A percentile compares a stretch with the other conserved stretches of the same genome.
Conservation (phyloP, 2,888 invertebrate genomes). For the Lysandra bellargus region DNA sequence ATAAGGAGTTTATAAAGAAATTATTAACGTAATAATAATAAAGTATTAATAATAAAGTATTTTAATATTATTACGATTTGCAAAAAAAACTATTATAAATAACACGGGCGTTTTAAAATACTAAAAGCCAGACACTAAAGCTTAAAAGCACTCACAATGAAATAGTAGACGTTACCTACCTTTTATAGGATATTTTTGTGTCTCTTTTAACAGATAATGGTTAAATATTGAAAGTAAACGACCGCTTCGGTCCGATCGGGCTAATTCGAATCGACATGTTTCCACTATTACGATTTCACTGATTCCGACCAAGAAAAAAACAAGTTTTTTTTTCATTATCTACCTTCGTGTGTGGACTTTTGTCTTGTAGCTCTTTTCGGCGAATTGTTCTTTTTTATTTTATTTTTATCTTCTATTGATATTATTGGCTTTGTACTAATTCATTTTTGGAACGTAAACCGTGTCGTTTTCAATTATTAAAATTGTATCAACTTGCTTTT, state of each 20-base stretch:
- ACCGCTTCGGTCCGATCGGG: slow-evolving; percentile 49
- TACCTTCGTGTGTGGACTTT: slow-evolving; percentile 47
- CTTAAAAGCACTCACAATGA: slow-evolving; percentile 1
- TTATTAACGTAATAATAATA: background rate
- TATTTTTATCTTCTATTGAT: background rate
- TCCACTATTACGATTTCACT: slow-evolving; percentile 73
- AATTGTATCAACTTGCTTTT: too few species aligned
- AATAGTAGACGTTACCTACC: background rate
- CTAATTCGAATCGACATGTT: slow-evolving; percentile 76
- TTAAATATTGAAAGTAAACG: slow-evolving; percentile 43
- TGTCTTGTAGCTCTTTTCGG: slow-evolving; percentile 35
- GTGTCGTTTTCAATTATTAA: background rate
- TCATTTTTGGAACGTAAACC: background rate
- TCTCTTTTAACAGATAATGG: slow-evolving; percentile 38
- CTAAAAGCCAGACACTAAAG: background rate
- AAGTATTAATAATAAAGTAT: too few species aligned
- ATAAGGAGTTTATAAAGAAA: too few species aligned
- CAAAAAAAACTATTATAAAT: background rate
- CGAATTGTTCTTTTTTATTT: slow-evolving; percentile 40
- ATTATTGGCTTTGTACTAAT: slow-evolving; percentile 17
- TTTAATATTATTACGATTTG: background rate
- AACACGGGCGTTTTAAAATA: background rate
- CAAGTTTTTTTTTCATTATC: slow-evolving; percentile 51
- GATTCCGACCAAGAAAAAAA: slow-evolving; percentile 62
- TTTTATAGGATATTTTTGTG: slow-evolving; percentile 28